Evolutionary conservation across 2,888 invertebrate species (phyloP).

Genomic region (Ephialtes manifestator): DNA sequence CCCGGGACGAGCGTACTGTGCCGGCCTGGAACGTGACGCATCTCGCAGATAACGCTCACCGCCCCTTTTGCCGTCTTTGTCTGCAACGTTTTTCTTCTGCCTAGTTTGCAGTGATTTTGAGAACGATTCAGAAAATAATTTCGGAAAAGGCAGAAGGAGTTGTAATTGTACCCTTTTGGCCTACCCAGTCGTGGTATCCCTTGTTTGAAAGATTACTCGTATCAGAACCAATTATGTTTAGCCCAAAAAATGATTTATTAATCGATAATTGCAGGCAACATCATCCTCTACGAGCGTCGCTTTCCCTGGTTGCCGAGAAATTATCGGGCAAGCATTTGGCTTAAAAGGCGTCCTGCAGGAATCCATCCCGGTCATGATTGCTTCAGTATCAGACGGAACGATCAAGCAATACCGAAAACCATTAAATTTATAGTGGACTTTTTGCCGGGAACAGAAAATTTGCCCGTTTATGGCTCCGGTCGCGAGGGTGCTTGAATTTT

Average conservation of each 20-base stretch:
- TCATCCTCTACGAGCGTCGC: slow-evolving; percentile 68
- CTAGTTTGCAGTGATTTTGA: slow-evolving; percentile 33
- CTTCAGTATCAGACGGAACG: slow-evolving; percentile 70
- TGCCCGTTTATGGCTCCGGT: slow-evolving; percentile 19
- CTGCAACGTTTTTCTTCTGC: too few species aligned
- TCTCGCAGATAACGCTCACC: too few species aligned
- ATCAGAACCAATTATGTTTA: slow-evolving; percentile 61
- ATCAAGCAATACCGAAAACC: slow-evolving; percentile 72
- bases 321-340: slow-evolving; percentile 72
- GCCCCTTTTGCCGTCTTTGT: too few species aligned
- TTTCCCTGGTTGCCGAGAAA: slow-evolving; percentile 74
- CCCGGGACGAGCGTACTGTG: too few species aligned
- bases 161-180: slow-evolving; percentile 49
- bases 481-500: slow-evolving; percentile 33
- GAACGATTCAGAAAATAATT: slow-evolving; percentile 34
- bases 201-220: slow-evolving; percentile 66
- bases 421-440: slow-evolving; percentile 73
- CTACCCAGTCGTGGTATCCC: slow-evolving; percentile 72
- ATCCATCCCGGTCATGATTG: slow-evolving; percentile 59
- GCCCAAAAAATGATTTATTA: slow-evolving; percentile 67
- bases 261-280: slow-evolving; percentile 69
- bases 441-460: slow-evolving; percentile 62
- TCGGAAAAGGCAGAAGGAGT: slow-evolving; percentile 28
- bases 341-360: slow-evolving; percentile 61
- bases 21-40: too few species aligned